A percentile compares a stretch with the other conserved stretches of the same genome.
phyloP scores from a whole-genome alignment of 2,888 invertebrate species.

The Bimastos eiseni region DNA sequence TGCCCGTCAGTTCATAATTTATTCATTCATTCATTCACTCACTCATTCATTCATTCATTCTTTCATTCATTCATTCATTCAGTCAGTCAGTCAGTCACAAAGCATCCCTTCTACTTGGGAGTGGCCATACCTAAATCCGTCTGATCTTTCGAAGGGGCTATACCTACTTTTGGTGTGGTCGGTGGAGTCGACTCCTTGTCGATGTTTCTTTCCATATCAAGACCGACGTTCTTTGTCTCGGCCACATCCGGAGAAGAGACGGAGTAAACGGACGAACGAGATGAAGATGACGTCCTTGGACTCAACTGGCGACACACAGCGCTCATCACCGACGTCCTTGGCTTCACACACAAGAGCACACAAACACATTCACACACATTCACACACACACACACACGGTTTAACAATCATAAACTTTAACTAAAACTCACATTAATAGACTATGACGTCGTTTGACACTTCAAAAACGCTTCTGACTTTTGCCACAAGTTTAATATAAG shows the following conservation, averaged over 20 bases:
- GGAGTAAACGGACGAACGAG: constrained; percentile 7
- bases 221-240: background rate
- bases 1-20: no score
- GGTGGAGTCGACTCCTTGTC: background rate
- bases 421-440: background rate
- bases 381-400: no score
- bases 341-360: background rate
- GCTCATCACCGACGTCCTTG: background rate
- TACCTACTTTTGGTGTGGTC: background rate
- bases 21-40: background rate
- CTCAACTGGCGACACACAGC: background rate
- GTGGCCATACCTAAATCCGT: no score
- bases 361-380: no score
- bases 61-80: no score
- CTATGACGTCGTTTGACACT: no score
- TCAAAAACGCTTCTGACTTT: no score
- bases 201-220: background rate
- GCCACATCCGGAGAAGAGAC: background rate
- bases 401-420: background rate
- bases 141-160: no score
- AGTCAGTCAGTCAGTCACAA: no score
- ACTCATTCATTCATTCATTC: no score
- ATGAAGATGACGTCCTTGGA: background rate
- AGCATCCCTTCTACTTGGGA: no score
- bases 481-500: no score